Base-by-base conservation (phyloP, 2,797 vertebrate genomes). In the Acestrorhynchus altus region DNA sequence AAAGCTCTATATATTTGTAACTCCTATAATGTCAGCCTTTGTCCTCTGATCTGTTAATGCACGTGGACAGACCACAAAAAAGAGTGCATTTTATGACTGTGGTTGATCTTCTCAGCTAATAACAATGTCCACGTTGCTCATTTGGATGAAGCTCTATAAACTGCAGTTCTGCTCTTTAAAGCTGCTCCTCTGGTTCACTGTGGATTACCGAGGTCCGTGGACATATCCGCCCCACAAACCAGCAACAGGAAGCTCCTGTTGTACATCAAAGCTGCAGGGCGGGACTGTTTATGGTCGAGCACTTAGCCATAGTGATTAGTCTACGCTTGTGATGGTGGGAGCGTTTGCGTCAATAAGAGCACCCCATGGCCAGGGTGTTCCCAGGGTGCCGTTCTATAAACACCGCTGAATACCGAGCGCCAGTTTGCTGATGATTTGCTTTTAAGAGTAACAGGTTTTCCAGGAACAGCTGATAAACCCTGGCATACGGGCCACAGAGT, bases 191-290 rank as follows among this genome's bases (percentile, higher is more conserved):
- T 59, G 28, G 51, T 68, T 63, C 44, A 64, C 46, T 76, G 52
- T n/a, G 59, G 60, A 79, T 83, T 81, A 77, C 74, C 51, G 56
- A 47, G 35, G 75, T 74, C 51, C 16, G 39, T 52, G 52, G 20
- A 39, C 74, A 71, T 70, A 83, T 82, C 77, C 51, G 24, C 67
- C 52, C 51, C 63, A 54, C 64, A 52, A 26, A 75, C 31, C 59
- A 70, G 31, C 63, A 81, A 81, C 79, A 78, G 75, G 69, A 84
- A 81, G 79, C 76, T 83, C 68, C 47, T 73, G 65, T 65, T 16
- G 28, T 59, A 83, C 82, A 80, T 84, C 74, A 84, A 84, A 81
- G 83, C 40, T 69, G 63, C 71, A 78, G 82, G 83, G 80, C 78
- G 81, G 69, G 73, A 76, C 44, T 85, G 81, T 87, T 81, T 82